A percentile compares a stretch with the other conserved stretches of the same genome.
Evolutionary conservation across 2,888 invertebrate genomes (phyloP).

Genomic region (Alsophila aescularia): DNA sequence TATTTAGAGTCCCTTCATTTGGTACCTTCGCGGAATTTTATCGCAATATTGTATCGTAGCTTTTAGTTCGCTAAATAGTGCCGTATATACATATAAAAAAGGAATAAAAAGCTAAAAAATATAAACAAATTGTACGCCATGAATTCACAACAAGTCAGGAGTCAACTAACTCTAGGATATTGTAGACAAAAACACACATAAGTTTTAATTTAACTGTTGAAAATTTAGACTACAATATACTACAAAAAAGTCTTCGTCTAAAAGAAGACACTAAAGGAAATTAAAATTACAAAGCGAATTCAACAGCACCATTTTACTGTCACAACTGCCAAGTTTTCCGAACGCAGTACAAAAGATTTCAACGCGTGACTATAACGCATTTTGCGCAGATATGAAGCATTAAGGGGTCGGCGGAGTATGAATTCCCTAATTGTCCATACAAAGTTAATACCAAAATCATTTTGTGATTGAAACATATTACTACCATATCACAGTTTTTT

Average conservation of each 20-base stretch:
- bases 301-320: constrained; percentile 7
- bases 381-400: not conserved
- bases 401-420: no score
- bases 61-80: not conserved
- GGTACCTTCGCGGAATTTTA: constrained; percentile 54
- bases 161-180: not conserved
- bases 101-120: not conserved
- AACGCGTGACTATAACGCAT: constrained; percentile 23
- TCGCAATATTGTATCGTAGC: constrained; percentile 44
- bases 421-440: no score
- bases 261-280: not conserved
- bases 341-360: constrained; percentile 19
- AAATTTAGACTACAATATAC: not conserved
- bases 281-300: constrained; percentile 20
- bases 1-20: constrained; percentile 74
- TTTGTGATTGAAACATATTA: no score
- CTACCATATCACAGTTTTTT: no score
- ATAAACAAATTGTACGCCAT: not conserved
- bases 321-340: constrained; percentile 3
- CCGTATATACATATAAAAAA: not conserved
- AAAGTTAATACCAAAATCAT: no score
- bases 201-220: not conserved
- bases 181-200: not conserved
- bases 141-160: no score
- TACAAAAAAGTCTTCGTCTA: not conserved